These are phyloP conservation scores for Hemicentrotus pulcherrimus DNA, from an alignment of 35 echinoderm and acorn worm genomes.

Conservation along the genomic window DNA sequence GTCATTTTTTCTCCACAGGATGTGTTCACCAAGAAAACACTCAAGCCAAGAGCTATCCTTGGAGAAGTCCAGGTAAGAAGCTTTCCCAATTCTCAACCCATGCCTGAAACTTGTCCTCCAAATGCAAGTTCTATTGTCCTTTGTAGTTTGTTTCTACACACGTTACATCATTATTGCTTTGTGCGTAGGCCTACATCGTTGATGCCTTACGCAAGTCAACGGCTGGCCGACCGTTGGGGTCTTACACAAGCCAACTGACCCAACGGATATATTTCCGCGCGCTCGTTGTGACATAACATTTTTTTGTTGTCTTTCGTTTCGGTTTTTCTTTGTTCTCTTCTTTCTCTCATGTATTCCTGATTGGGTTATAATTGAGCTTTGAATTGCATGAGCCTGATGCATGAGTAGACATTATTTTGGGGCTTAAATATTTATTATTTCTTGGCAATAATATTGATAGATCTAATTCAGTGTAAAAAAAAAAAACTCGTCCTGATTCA, in stretches of 20 bases:
- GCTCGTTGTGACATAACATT: not conserved
- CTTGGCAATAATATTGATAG: too few species aligned
- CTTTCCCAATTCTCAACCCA: not conserved
- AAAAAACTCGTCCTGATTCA: too few species aligned
- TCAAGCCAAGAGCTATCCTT: conserved; percentile 50
- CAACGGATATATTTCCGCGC: conserved; percentile 50
- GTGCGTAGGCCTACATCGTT: not conserved
- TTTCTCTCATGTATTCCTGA: too few species aligned
- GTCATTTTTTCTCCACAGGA: not conserved
- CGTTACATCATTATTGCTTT: not conserved
- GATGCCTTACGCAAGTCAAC: conserved; percentile 35
- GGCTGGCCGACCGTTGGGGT: not conserved
- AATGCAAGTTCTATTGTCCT: not conserved
- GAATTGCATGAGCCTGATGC: too few species aligned
- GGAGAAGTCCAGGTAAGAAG: conserved; percentile 75
- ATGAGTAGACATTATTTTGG: too few species aligned
- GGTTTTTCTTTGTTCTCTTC: too few species aligned
- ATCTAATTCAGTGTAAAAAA: too few species aligned
- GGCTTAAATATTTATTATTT: too few species aligned
- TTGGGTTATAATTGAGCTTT: too few species aligned
- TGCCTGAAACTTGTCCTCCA: not conserved
- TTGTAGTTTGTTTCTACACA: too few species aligned
- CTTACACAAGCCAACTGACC: conserved; percentile 25
- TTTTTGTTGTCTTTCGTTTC: not conserved
- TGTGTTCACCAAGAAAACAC: conserved; percentile 34